phyloP scores from a whole-genome alignment of 2,888 invertebrate genomes.

The Pristionchus japonicus region DNA sequence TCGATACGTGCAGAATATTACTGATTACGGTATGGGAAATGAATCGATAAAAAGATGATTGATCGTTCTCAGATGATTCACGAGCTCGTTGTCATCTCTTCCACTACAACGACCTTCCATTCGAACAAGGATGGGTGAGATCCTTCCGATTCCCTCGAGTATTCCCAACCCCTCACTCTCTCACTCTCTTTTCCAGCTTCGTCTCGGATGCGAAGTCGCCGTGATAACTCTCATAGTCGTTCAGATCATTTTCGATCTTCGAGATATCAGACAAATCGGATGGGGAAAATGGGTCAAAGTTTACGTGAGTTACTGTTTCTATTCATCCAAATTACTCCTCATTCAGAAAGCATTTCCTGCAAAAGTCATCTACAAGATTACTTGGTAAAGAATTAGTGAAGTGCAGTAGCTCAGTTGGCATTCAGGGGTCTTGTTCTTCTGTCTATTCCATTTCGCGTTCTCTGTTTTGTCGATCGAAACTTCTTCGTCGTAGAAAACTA shows the following conservation, averaged over 20 bases:
- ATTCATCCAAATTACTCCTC: not conserved
- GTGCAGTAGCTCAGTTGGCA: not conserved
- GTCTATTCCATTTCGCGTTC: constrained; percentile 56
- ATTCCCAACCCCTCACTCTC: too few species aligned
- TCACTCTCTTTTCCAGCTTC: constrained; percentile 55
- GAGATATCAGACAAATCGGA: constrained; percentile 69
- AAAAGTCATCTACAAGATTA: constrained; percentile 92
- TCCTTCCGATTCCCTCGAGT: too few species aligned
- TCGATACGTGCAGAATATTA: not conserved
- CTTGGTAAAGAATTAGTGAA: constrained; percentile 82
- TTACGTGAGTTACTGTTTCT: constrained; percentile 51
- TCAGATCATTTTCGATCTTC: constrained; percentile 63
- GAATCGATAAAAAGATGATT: too few species aligned
- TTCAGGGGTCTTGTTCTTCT: constrained; percentile 7
- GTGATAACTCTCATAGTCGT: constrained; percentile 58
- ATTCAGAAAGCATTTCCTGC: constrained; percentile 88
- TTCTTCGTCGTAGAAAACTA: constrained; percentile 90
- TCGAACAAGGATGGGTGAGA: constrained; percentile 37
- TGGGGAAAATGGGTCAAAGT: constrained; percentile 83
- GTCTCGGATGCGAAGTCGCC: constrained; percentile 64
- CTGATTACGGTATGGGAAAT: constrained; percentile 1
- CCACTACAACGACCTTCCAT: constrained; percentile 44
- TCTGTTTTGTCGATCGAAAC: constrained; percentile 80
- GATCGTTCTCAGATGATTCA: constrained; percentile 44
- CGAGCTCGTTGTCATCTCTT: constrained; percentile 53